Evolutionary conservation across 1,140 invertebrate genomes (phyloP), one percentile per base, ranked within the genome.

Genomic region (Nasonia vitripennis): DNA sequence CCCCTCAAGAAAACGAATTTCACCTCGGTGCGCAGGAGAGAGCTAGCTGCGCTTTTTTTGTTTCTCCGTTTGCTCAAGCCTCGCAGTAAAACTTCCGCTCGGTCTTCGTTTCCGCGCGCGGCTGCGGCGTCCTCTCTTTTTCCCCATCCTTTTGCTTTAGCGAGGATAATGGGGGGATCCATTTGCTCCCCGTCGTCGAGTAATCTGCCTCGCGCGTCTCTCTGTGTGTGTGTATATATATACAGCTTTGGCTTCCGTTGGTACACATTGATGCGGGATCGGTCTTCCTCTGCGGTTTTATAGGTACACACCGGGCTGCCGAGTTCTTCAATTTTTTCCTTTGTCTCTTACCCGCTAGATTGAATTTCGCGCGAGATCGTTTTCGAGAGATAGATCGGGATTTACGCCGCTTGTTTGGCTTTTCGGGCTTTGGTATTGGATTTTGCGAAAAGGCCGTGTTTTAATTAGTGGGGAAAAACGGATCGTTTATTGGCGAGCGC

Each of bases 151-250:
- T 3, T 51, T 6, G 48, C 48, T n/a, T 37, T 23, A 14, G 23
- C 67, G 55, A 55, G 48, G 77, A 78, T 78, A 78, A 78, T 78
- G 77, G 48, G 37, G 2, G 77, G 48, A 78, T 78, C 77, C 77
- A 78, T 78, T 78, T 78, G 48, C 77, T 55, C 70, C 34, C 70
- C 27, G 67, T 73, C 27, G 70, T 27, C 12, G 70, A 37, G 34
- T 73, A 37, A 73, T 73, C 70, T 73, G 27, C 70, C 34, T 73
- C 77, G n/a, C 71, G 74, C 20, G 17, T 7, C 27, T 27, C 1
- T 14, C 48, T 34, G 12, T 31, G 1, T 34, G 1, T 27, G 27
- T 14, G 67, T 34, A 9, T 37, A 1, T 37, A 14, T 20, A 31
- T 23, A 23, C 9, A 70, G 27, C 68, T 10, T 23, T 17, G n/a